Conservation (phyloP, 2,113 vertebrate genomes). For the Solea solea region DNA sequence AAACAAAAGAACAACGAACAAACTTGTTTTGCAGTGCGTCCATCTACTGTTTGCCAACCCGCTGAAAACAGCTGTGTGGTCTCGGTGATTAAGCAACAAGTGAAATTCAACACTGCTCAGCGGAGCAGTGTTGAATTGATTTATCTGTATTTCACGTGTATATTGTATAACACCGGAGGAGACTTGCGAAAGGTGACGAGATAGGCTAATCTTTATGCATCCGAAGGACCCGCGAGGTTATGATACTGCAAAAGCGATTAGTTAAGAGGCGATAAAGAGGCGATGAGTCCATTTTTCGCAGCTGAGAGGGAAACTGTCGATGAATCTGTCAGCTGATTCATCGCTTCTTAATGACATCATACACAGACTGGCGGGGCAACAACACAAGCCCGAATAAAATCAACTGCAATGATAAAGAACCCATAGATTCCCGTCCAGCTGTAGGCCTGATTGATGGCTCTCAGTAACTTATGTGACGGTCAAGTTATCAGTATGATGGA, state of each 20-base stretch:
- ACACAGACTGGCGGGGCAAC: slow-evolving; percentile 4
- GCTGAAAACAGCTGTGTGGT: too few species aligned
- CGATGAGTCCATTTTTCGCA: slow-evolving; percentile 6
- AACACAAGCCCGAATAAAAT: slow-evolving; percentile 8
- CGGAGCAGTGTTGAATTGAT: background rate
- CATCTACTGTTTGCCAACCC: too few species aligned
- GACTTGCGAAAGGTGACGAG: background rate
- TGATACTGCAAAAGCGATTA: background rate
- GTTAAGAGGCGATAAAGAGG: slow-evolving; percentile 25
- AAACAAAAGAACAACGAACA: too few species aligned
- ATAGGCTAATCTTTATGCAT: background rate
- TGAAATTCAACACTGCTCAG: background rate
- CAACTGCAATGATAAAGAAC: slow-evolving; percentile 42
- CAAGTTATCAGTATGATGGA: slow-evolving; percentile 73
- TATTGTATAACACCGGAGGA: too few species aligned
- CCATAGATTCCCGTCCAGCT: slow-evolving; percentile 36
- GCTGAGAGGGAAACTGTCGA: slow-evolving; percentile 21
- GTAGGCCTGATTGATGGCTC: slow-evolving; percentile 64
- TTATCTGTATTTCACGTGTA: background rate
- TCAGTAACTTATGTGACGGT: slow-evolving; percentile 65
- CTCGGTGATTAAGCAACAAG: background rate
- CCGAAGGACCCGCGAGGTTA: background rate
- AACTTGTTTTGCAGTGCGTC: too few species aligned
- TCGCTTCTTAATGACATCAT: slow-evolving; percentile 12
- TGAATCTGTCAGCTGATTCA: slow-evolving; percentile 28